These are phyloP conservation scores for Tribolium freemani DNA, from an alignment of 2,888 invertebrate genomes.

Conservation along the genomic window DNA sequence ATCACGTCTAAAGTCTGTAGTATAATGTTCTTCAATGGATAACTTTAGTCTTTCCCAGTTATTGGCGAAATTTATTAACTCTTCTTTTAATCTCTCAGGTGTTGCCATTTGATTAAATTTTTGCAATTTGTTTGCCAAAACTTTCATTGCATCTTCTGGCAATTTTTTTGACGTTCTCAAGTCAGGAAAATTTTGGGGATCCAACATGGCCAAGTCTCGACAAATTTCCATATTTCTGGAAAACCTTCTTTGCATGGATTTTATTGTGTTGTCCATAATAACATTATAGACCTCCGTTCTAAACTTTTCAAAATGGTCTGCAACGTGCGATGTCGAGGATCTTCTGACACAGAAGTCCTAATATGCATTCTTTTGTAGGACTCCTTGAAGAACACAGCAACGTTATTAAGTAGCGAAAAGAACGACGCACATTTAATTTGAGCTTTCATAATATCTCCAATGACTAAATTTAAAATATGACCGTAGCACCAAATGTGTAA, in stretches of 20 bases:
- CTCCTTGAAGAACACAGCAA: too few relatives aligned
- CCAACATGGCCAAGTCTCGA: neutral
- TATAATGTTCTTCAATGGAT: slow-evolving; percentile 1
- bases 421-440: too few relatives aligned
- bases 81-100: neutral
- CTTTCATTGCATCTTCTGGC: neutral
- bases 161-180: neutral
- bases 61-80: neutral
- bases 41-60: slow-evolving; percentile 7
- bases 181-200: neutral
- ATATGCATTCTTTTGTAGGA: too few relatives aligned
- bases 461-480: too few relatives aligned
- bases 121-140: neutral
- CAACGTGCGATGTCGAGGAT: too few relatives aligned
- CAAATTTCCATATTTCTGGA: slow-evolving; percentile 2
- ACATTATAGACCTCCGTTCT: neutral
- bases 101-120: neutral
- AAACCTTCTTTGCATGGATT: neutral
- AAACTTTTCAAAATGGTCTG: neutral
- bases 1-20: neutral
- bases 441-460: too few relatives aligned
- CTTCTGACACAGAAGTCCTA: too few relatives aligned
- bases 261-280: slow-evolving; percentile 2
- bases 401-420: too few relatives aligned
- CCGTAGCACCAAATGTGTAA: too few relatives aligned